Evolutionary conservation across 2,888 invertebrate species (phyloP).

Genomic region (Trissonchulus sp.): DNA sequence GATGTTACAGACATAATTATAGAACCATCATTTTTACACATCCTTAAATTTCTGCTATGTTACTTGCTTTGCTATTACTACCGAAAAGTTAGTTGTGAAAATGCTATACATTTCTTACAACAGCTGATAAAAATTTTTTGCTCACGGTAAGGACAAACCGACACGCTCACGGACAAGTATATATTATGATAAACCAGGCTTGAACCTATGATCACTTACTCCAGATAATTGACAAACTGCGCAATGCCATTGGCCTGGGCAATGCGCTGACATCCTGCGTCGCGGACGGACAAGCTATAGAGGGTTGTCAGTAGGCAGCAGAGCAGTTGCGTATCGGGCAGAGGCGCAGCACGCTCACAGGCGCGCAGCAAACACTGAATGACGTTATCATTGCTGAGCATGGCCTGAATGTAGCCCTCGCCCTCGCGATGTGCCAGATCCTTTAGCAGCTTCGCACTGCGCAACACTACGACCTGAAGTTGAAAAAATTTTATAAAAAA

Average conservation of each 20-base stretch:
- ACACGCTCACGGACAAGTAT: too few species aligned
- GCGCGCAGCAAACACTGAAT: background rate
- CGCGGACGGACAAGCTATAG: slow-evolving; percentile 11
- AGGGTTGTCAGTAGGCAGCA: slow-evolving; percentile 14
- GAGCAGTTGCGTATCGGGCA: slow-evolving; percentile 19
- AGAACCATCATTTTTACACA: too few species aligned
- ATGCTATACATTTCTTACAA: too few species aligned
- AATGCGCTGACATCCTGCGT: background rate
- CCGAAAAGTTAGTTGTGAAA: too few species aligned
- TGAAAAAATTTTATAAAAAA: too few species aligned
- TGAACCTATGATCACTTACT: background rate
- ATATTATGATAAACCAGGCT: too few species aligned
- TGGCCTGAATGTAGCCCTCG: slow-evolving; percentile 6
- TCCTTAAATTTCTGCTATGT: too few species aligned
- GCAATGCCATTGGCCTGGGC: slow-evolving; percentile 20
- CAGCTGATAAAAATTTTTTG: too few species aligned
- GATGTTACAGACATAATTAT: too few species aligned
- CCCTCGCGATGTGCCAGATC: slow-evolving; percentile 11
- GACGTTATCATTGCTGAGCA: slow-evolving; percentile 13
- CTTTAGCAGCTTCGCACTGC: slow-evolving; percentile 8
- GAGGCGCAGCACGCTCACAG: background rate
- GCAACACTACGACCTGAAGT: slow-evolving; percentile 8
- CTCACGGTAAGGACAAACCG: too few species aligned
- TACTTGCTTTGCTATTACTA: too few species aligned
- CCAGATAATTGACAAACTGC: slow-evolving; percentile 11